These are phyloP conservation scores for Tetheella fluctuosa DNA, from an alignment of 2,888 invertebrate genomes.

Conservation along the genomic window DNA sequence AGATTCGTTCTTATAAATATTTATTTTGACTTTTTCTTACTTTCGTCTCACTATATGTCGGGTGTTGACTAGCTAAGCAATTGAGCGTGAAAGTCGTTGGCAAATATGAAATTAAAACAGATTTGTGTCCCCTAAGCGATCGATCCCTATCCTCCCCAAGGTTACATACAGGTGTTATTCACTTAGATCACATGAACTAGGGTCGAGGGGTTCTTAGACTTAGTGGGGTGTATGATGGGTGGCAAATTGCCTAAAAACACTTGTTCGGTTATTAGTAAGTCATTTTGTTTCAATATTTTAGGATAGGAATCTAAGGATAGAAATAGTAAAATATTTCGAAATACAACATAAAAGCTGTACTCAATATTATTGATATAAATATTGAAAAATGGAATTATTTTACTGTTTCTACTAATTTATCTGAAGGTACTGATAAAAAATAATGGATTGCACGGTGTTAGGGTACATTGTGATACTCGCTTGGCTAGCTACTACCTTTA, in stretches of 20 bases:
- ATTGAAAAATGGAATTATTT: too few relatives aligned
- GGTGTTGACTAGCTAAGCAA: background rate
- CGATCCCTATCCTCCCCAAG: slow-evolving; percentile 4
- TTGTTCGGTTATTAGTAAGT: background rate
- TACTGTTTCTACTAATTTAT: too few relatives aligned
- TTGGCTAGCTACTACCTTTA: too few relatives aligned
- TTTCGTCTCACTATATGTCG: background rate
- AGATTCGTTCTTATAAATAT: background rate
- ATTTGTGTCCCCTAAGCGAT: slow-evolving; percentile 1
- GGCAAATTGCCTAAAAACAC: background rate
- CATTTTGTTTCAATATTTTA: background rate
- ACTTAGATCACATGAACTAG: background rate
- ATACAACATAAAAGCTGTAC: too few relatives aligned
- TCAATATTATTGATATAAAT: too few relatives aligned
- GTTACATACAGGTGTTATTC: slow-evolving; percentile 7
- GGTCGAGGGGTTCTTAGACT: slow-evolving; percentile 1
- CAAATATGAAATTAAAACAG: background rate
- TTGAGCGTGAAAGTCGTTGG: background rate
- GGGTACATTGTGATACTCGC: too few relatives aligned
- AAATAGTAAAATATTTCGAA: too few relatives aligned
- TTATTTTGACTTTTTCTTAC: background rate
- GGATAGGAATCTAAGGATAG: too few relatives aligned
- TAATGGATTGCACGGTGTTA: too few relatives aligned
- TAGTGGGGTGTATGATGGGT: background rate
- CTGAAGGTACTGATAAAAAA: too few relatives aligned